Evolutionary conservation across 2,797 vertebrate species (phyloP).

Genomic region (Leuciscus waleckii): DNA sequence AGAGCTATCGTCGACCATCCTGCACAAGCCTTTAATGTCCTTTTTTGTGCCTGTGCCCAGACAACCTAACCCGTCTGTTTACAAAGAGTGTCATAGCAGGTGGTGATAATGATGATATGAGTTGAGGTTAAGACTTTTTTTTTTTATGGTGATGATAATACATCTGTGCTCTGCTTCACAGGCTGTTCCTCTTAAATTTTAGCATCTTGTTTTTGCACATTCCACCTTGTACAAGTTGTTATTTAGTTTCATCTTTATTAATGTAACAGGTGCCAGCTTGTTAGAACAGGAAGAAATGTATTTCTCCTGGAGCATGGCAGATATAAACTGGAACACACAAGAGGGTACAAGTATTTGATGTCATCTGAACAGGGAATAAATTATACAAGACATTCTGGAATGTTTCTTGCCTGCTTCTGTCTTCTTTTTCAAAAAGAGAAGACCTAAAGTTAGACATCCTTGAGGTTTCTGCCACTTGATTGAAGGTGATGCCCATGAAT

Average conservation of each 20-base stretch:
- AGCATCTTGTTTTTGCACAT: slow-evolving; percentile 59
- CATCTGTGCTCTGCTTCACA: slow-evolving; percentile 65
- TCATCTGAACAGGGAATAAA: slow-evolving; percentile 65
- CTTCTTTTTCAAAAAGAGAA: slow-evolving; percentile 70
- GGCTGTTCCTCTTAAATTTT: slow-evolving; percentile 51
- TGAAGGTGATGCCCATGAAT: slow-evolving; percentile 91
- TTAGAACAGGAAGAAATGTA: slow-evolving; percentile 74
- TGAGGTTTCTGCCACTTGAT: slow-evolving; percentile 92
- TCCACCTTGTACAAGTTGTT: slow-evolving; percentile 60
- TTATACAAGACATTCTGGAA: slow-evolving; percentile 63
- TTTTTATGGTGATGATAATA: slow-evolving; percentile 61
- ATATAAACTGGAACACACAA: slow-evolving; percentile 62
- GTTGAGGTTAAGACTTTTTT: slow-evolving; percentile 48
- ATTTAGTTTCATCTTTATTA: slow-evolving; percentile 73
- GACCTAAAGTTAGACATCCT: slow-evolving; percentile 90
- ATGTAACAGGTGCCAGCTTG: slow-evolving; percentile 82
- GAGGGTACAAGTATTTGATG: slow-evolving; percentile 65
- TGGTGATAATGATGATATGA: slow-evolving; percentile 59
- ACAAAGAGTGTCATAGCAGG: slow-evolving; percentile 60
- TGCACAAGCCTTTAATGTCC: slow-evolving; percentile 62
- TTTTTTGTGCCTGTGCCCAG: slow-evolving; percentile 54
- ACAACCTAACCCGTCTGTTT: slow-evolving; percentile 71
- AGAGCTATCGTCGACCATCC: slow-evolving; percentile 69
- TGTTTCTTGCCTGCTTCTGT: slow-evolving; percentile 56
- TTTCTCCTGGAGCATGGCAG: slow-evolving; percentile 60